phyloP scores from a whole-genome alignment of 1,140 invertebrate species.

The Arctopsyche grandis region DNA sequence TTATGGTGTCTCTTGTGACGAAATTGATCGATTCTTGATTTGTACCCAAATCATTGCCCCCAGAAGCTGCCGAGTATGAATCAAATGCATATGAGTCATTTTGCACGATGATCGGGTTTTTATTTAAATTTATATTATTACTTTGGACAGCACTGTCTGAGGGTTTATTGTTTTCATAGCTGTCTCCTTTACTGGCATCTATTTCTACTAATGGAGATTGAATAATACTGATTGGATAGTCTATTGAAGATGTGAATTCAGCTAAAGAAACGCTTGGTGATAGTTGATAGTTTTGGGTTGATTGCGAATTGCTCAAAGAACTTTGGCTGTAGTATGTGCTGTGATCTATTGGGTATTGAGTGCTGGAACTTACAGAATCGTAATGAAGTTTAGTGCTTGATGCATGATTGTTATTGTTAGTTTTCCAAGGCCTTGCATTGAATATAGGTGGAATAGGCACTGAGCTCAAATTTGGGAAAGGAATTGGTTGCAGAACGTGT shows the following conservation, averaged over 20 bases:
- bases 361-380: neutral
- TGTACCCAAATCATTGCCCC: conserved; percentile 43
- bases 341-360: neutral
- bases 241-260: conserved; percentile 72
- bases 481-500: conserved; percentile 65
- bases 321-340: conserved; percentile 6
- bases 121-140: conserved; percentile 41
- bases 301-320: conserved; percentile 22
- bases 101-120: conserved; percentile 49
- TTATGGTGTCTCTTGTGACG: conserved; percentile 11
- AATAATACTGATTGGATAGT: conserved; percentile 72
- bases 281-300: conserved; percentile 55
- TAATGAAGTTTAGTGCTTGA: neutral
- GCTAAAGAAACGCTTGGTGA: conserved; percentile 69
- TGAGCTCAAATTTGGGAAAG: conserved; percentile 67
- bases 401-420: neutral
- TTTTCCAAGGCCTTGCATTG: conserved; percentile 67
- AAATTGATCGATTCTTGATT: conserved; percentile 24
- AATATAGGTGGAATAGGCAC: conserved; percentile 68
- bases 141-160: conserved; percentile 33
- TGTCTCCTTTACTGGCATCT: conserved; percentile 57
- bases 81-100: conserved; percentile 38
- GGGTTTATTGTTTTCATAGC: conserved; percentile 52
- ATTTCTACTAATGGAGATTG: conserved; percentile 73
- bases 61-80: conserved; percentile 52